Conservation (phyloP, 2,797 vertebrate genomes). For the Staurois parvus region DNA sequence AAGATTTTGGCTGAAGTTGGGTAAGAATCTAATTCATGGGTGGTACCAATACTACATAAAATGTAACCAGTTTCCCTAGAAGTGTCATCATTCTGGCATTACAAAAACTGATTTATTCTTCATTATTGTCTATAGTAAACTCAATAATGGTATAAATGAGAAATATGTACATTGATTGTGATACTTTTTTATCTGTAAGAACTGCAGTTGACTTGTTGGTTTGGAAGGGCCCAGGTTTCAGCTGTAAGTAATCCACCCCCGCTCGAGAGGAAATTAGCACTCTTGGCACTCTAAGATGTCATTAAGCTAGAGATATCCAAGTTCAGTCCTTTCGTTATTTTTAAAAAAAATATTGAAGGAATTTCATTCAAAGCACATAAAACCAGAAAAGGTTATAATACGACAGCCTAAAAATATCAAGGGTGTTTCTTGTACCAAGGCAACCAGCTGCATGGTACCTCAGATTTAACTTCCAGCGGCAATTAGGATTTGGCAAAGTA, state of each 20-base stretch:
- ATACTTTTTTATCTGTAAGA: background rate
- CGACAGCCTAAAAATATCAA: conserved; percentile 37
- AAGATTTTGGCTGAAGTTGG: too few relatives aligned
- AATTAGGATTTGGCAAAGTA: conserved; percentile 46
- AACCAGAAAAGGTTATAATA: conserved; percentile 31
- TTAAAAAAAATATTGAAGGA: conserved; percentile 25
- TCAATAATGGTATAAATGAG: background rate
- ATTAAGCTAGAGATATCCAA: conserved; percentile 21
- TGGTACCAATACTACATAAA: too few relatives aligned
- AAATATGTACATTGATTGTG: background rate
- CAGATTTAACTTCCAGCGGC: conserved; percentile 33
- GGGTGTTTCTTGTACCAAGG: conserved; percentile 29
- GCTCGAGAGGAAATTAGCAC: background rate
- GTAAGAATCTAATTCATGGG: too few relatives aligned
- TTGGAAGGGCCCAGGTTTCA: background rate
- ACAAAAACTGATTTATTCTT: too few relatives aligned
- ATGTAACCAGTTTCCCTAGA: too few relatives aligned
- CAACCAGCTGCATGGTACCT: conserved; percentile 37
- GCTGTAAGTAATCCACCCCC: background rate
- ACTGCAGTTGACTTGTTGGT: background rate
- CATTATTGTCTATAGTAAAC: too few relatives aligned
- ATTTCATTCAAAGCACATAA: conserved; percentile 26
- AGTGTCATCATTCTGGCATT: too few relatives aligned
- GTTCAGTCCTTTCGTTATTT: conserved; percentile 2
- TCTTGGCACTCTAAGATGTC: conserved; percentile 8